These are phyloP conservation scores for Podargus strigoides DNA, from an alignment of 2,797 vertebrate species.

Conservation along the genomic window DNA sequence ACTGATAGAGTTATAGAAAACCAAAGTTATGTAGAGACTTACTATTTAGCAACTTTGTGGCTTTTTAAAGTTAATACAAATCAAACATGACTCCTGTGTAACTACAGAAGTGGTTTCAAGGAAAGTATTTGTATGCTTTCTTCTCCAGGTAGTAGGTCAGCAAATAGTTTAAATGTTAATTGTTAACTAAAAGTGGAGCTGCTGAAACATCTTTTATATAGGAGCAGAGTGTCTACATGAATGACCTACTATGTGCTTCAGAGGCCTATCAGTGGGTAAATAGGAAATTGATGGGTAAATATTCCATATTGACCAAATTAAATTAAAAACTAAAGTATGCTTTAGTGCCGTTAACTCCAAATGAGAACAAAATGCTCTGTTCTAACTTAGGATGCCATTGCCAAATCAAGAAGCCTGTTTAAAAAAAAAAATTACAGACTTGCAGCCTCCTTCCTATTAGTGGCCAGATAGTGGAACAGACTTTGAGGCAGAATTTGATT, in stretches of 20 bases:
- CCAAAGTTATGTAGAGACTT: background rate
- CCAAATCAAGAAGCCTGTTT: background rate
- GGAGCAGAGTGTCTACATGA: background rate
- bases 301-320: background rate
- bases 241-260: background rate
- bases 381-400: background rate
- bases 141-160: background rate
- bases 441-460: background rate
- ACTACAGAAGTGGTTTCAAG: background rate
- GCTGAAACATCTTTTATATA: background rate
- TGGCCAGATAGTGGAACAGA: background rate
- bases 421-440: background rate
- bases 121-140: background rate
- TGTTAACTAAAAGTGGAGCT: conserved; percentile 13
- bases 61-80: background rate
- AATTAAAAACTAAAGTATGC: background rate
- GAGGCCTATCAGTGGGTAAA: background rate
- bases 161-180: conserved; percentile 35
- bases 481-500: background rate
- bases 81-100: background rate
- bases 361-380: background rate
- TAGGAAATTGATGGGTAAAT: background rate
- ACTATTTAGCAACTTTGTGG: background rate
- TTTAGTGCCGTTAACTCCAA: background rate
- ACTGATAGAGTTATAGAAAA: background rate